Evolutionary conservation across 2,797 vertebrate species (phyloP).

Genomic region (Lophura swinhoii): DNA sequence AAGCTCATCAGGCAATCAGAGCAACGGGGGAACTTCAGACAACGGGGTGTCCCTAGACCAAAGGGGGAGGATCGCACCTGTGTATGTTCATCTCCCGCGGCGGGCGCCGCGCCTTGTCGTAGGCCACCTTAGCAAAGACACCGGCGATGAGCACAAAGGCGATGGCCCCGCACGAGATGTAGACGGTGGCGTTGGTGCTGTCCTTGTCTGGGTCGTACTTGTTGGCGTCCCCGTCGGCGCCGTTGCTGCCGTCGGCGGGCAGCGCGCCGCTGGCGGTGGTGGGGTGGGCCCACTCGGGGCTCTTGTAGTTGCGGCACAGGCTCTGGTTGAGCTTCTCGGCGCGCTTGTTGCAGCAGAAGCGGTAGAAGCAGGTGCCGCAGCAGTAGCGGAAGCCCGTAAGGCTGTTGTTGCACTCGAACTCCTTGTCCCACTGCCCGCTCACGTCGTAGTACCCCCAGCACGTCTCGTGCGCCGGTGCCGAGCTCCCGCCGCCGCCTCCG

Average conservation of each 20-base stretch:
- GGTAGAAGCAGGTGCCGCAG: conserved; percentile 96
- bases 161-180: conserved; percentile 95
- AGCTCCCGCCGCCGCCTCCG: conserved; percentile 44
- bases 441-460: conserved; percentile 98
- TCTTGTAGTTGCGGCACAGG: conserved; percentile 94
- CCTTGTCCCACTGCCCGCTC: conserved; percentile 96
- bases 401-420: conserved; percentile 97
- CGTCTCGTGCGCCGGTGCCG: conserved; percentile 85
- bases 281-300: conserved; percentile 93
- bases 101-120: conserved; percentile 94
- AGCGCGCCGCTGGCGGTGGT: conserved; percentile 78
- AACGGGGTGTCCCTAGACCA: neutral
- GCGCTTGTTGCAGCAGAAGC: conserved; percentile 96
- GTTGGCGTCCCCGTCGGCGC: conserved; percentile 77
- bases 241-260: conserved; percentile 81
- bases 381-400: conserved; percentile 93
- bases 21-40: neutral
- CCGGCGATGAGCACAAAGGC: conserved; percentile 92
- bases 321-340: conserved; percentile 93
- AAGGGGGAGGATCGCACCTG: conserved; percentile 83
- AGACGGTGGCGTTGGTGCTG: conserved; percentile 96
- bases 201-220: conserved; percentile 94
- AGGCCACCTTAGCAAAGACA: conserved; percentile 95
- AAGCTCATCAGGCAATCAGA: neutral
- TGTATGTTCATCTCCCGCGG: conserved; percentile 99